Conservation (phyloP, 2,113 vertebrate genomes). For the Symphodus melops region DNA sequence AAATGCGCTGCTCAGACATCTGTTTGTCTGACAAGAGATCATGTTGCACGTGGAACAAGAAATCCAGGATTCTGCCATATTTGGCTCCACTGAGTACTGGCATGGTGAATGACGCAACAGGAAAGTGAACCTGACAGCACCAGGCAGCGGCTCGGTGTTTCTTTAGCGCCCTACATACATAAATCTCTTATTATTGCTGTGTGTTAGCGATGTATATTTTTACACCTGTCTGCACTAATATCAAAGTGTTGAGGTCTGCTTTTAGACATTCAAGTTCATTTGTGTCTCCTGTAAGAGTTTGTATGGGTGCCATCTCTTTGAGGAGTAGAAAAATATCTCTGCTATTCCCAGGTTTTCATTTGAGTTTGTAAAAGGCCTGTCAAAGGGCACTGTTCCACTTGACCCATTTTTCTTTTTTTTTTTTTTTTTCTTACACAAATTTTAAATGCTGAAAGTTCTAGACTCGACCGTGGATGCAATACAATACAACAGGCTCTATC, state of each 20-base stretch:
- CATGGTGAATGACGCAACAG: slow-evolving; percentile 80
- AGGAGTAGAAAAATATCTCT: neutral
- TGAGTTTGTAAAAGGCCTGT: slow-evolving; percentile 63
- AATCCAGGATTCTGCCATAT: slow-evolving; percentile 71
- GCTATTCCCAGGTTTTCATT: slow-evolving; percentile 62
- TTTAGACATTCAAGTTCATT: slow-evolving; percentile 66
- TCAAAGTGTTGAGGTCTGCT: slow-evolving; percentile 63
- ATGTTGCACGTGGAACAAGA: slow-evolving; percentile 51
- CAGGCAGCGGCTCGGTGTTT: slow-evolving; percentile 68
- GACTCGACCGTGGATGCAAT: slow-evolving; percentile 4
- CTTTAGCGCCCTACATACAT: slow-evolving; percentile 83
- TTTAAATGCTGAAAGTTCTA: slow-evolving; percentile 43
- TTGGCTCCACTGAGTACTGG: slow-evolving; percentile 63
- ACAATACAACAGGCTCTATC: slow-evolving; percentile 9
- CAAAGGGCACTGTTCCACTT: slow-evolving; percentile 67
- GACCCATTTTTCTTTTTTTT: slow-evolving; percentile 71
- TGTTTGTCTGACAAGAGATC: slow-evolving; percentile 75
- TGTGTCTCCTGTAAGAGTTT: slow-evolving; percentile 66
- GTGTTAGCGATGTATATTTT: slow-evolving; percentile 79
- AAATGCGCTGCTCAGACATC: slow-evolving; percentile 65
- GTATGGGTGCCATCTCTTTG: slow-evolving; percentile 48
- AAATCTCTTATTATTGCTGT: slow-evolving; percentile 78
- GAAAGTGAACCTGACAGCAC: slow-evolving; percentile 81
- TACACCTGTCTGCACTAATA: slow-evolving; percentile 78
- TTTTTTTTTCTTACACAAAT: slow-evolving; percentile 57